phyloP scores from a whole-genome alignment of 2,113 vertebrate genomes.

The Verasper variegatus region DNA sequence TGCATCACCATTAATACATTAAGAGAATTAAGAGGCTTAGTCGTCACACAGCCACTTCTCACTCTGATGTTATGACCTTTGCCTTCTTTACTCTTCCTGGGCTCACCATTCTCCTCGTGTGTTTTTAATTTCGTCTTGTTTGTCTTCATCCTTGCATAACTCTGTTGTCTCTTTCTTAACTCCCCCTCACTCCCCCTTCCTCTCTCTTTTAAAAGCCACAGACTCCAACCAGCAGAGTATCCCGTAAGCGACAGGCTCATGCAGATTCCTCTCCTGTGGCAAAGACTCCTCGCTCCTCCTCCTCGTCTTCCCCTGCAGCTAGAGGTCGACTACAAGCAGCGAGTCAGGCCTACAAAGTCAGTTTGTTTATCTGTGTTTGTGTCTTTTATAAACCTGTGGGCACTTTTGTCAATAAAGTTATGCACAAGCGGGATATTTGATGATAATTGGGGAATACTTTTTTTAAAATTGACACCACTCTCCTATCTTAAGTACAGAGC shows the following conservation, averaged over 20 bases:
- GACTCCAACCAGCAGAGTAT: conserved; percentile 43
- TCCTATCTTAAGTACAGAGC: background rate
- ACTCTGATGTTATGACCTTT: conserved; percentile 8
- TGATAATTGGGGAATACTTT: no score
- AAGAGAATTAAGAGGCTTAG: conserved; percentile 55
- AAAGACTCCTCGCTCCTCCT: conserved; percentile 63
- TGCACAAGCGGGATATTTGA: no score
- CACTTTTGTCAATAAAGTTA: background rate
- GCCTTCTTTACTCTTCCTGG: background rate
- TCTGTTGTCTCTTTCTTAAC: background rate
- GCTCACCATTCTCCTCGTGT: background rate
- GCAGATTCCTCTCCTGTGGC: conserved; percentile 36
- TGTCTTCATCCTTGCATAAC: background rate
- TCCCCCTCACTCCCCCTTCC: background rate
- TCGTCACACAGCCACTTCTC: conserved; percentile 17
- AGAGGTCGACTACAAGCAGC: conserved; percentile 11
- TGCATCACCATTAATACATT: conserved; percentile 26
- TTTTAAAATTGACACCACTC: background rate
- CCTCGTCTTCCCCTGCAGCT: conserved; percentile 35
- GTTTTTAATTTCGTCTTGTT: background rate
- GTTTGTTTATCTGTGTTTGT: background rate
- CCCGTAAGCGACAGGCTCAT: conserved; percentile 64
- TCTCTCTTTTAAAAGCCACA: conserved; percentile 30
- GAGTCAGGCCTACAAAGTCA: conserved; percentile 66
- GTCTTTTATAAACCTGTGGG: background rate